A percentile compares a stretch with the other conserved stretches of the same genome.
Evolutionary conservation across 2,113 vertebrate genomes (phyloP).

Genomic region (Panthera tigris): DNA sequence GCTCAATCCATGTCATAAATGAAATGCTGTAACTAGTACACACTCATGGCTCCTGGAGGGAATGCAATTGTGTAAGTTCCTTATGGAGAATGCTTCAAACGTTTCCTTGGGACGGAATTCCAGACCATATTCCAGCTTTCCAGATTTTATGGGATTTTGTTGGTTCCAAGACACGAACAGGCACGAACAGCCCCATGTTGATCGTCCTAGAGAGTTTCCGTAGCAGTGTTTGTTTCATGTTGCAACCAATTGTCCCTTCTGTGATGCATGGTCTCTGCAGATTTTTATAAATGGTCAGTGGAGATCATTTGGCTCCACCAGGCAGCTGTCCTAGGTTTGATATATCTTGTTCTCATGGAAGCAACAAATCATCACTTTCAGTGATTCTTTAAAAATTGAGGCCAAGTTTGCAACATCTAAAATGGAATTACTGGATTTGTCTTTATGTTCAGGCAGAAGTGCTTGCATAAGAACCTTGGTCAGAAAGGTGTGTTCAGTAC

Average conservation of each 20-base stretch:
- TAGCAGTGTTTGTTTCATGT: not conserved
- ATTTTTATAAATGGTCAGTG: not conserved
- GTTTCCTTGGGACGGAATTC: not conserved
- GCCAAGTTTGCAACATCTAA: not conserved
- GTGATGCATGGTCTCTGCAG: not conserved
- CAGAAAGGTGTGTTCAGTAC: not conserved
- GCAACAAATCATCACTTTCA: not conserved
- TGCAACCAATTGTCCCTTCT: not conserved
- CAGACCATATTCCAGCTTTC: not conserved
- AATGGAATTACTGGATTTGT: not conserved
- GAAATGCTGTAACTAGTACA: not conserved
- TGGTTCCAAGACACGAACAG: not conserved
- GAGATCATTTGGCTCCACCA: not conserved
- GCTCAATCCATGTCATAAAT: not conserved
- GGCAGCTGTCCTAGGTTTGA: not conserved
- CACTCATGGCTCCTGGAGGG: not conserved
- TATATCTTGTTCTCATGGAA: not conserved
- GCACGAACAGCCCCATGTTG: not conserved
- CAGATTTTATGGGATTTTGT: not conserved
- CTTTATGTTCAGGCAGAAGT: not conserved
- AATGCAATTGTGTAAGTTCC: not conserved
- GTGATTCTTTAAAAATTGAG: not conserved
- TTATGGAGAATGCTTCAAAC: not conserved
- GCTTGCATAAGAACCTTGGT: not conserved
- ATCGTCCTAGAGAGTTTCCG: not conserved